Percentiles rank a stretch among this genome's conserved stretches.
These are phyloP conservation scores for Gymnodraco acuticeps DNA, from an alignment of 2,797 vertebrate genomes.

Conservation along the genomic window DNA sequence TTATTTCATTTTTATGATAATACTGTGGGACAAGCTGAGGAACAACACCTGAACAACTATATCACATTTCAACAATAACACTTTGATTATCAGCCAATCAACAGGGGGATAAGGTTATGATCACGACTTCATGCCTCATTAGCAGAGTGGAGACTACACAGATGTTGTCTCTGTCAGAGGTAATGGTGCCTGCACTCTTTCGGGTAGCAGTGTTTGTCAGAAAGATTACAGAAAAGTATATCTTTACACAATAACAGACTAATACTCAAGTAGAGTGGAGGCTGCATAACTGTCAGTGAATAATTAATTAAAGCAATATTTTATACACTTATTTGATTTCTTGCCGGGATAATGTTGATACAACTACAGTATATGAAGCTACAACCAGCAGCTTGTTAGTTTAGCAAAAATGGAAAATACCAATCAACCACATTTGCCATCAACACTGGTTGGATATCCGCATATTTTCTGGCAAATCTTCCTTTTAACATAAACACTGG, in stretches of 20 bases:
- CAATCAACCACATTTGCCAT: no score
- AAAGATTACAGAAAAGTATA: neutral
- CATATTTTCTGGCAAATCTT: no score
- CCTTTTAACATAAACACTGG: no score
- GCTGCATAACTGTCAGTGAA: neutral
- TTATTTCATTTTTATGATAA: conserved; percentile 30
- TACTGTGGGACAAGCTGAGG: conserved; percentile 4
- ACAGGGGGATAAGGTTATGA: neutral
- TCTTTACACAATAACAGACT: conserved; percentile 9
- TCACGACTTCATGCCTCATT: neutral
- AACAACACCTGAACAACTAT: neutral
- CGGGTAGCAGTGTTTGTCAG: neutral
- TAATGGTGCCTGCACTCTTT: conserved; percentile 16
- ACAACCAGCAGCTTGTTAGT: neutral
- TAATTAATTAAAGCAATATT: neutral
- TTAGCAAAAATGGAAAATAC: neutral
- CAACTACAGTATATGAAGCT: neutral
- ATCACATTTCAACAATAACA: neutral
- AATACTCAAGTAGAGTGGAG: neutral
- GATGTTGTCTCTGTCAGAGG: neutral
- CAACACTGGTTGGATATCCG: no score
- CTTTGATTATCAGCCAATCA: conserved; percentile 1
- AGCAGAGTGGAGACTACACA: conserved; percentile 3
- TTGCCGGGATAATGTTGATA: neutral
- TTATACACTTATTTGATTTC: neutral